These are phyloP conservation scores for Halictus rubicundus DNA, from an alignment of 1,140 invertebrate genomes.

Conservation along the genomic window DNA sequence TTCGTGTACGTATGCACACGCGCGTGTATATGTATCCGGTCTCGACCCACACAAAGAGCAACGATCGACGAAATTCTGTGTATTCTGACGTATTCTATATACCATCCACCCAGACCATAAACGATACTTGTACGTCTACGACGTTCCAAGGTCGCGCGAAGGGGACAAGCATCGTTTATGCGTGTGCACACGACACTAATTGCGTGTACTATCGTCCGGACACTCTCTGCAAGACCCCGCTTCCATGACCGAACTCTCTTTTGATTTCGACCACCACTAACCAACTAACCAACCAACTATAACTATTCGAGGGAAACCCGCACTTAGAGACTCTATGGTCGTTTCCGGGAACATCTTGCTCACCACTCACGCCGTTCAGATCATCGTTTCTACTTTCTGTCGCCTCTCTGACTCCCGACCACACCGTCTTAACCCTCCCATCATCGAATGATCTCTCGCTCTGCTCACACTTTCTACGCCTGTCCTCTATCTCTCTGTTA, in stretches of 20 bases:
- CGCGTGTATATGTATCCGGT: conserved; percentile 6
- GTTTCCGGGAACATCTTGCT: conserved; percentile 28
- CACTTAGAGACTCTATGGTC: not conserved
- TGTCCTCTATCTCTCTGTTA: not conserved
- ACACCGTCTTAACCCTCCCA: not conserved
- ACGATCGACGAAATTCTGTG: conserved; percentile 43
- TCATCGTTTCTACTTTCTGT: conserved; percentile 18
- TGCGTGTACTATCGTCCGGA: conserved; percentile 37
- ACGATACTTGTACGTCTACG: conserved; percentile 9
- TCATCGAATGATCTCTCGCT: conserved; percentile 19
- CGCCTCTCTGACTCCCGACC: not conserved
- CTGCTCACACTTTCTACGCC: conserved; percentile 23
- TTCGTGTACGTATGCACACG: no score
- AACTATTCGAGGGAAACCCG: no score
- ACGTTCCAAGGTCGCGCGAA: no score
- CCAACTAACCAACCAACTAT: no score
- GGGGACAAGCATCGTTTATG: not conserved
- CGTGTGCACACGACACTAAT: conserved; percentile 31
- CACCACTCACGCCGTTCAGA: conserved; percentile 19
- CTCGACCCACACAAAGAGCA: conserved; percentile 29
- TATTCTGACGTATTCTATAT: conserved; percentile 17
- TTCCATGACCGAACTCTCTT: not conserved
- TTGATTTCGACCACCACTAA: no score
- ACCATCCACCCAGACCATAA: conserved; percentile 1
- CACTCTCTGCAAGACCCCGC: conserved; percentile 10